Percentiles rank a stretch among this genome's conserved stretches.
Conservation (phyloP, 53 echinoderm and acorn worm species). For the Temnopleurus reevesii region DNA sequence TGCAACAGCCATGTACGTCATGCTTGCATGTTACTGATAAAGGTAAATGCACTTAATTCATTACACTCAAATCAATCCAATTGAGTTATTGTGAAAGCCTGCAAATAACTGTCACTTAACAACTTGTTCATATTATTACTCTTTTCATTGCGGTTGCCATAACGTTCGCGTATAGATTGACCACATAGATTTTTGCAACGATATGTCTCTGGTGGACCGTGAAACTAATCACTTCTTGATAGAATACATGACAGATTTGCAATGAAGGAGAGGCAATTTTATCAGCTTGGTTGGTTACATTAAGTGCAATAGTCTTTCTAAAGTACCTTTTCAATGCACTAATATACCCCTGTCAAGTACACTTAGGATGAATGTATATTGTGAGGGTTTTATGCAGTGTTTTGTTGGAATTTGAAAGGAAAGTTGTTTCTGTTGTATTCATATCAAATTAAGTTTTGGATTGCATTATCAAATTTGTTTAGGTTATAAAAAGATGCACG, state of each 20-base stretch:
- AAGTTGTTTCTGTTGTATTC: not conserved
- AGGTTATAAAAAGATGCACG: too few relatives aligned
- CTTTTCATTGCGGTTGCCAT: not conserved
- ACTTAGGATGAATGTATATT: too few relatives aligned
- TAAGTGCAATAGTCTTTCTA: not conserved
- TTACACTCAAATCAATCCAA: not conserved
- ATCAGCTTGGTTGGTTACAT: not conserved
- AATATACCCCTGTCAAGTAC: too few relatives aligned
- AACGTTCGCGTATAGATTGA: not conserved
- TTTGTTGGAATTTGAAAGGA: not conserved
- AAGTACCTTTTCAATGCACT: not conserved
- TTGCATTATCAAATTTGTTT: not conserved
- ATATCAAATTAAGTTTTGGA: not conserved
- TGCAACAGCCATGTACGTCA: not conserved
- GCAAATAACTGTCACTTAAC: not conserved
- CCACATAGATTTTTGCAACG: not conserved
- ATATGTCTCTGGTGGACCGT: not conserved
- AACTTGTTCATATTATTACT: not conserved
- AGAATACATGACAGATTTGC: not conserved
- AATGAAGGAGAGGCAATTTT: not conserved
- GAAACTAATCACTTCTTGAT: not conserved
- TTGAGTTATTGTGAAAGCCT: not conserved
- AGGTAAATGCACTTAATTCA: conserved; percentile 24
- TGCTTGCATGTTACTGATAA: not conserved
- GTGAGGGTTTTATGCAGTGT: too few relatives aligned